Base-by-base conservation (phyloP, 2,113 vertebrate genomes). In the Dolichallabes microphthalmus region DNA sequence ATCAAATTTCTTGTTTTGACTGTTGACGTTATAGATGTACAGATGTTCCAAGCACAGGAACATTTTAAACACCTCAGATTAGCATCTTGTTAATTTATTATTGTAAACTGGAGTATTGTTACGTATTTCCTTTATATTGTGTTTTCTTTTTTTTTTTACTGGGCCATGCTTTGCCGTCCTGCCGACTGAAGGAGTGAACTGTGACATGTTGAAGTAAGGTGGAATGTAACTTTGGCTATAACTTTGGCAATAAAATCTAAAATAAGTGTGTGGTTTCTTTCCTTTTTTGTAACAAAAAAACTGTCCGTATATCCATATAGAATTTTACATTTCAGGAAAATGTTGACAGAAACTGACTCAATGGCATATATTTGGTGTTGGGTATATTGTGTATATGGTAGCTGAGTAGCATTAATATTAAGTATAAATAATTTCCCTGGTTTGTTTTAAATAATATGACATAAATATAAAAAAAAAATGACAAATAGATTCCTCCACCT, bases 161-260 rank as follows among this genome's bases (percentile, higher is more conserved):
- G 57, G 25, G 27, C 35, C n/a, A 27, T 75, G 4, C 45, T 61
- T 57, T 30, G 55, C 32, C 10, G 30, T 64, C 27, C 50, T 80
- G 35, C 52, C n/a, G n/a, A n/a, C 39, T 22, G 50, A 69, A 80
- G 15, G 35, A 30, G 64, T 61, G 19, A 45, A 50, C 58, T 3
- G 19, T 27, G 50, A 12, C 79, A 57, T 82, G 55, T 20, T 35
- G 57, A 32, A 60, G 58, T 27, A 53, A 20, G n/a, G 57, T 45
- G 35, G 55, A 64, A 52, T 52, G 60, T 82, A 35, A 76, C 80
- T 76, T 79, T 81, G 74, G 83, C 39, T 63, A 35, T 10, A 82
- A 64, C 53, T 75, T 86, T 82, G 71, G 45, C 63, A 86, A 86
- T 86, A 76, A 86, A 86, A 32, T 57, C 30, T 82, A 58, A 83